Evolutionary conservation across 2,888 invertebrate species (phyloP).

Genomic region (Eupithecia exiguata): DNA sequence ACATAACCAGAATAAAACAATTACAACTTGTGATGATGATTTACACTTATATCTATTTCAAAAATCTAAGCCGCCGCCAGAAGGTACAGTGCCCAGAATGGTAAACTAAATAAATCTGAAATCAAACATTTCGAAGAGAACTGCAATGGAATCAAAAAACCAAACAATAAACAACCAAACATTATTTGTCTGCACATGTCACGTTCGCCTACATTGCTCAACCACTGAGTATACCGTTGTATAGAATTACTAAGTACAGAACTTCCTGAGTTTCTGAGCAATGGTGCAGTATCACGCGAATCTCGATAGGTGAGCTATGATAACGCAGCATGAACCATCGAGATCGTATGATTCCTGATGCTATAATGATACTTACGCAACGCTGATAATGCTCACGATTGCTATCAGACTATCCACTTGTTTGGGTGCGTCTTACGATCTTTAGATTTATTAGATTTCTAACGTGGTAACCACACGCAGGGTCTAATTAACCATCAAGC

Average conservation of each 20-base stretch:
- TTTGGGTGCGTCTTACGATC: slow-evolving; percentile 12
- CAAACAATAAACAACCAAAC: background rate
- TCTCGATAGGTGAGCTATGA: slow-evolving; percentile 41
- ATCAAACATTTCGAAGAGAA: too few relatives aligned
- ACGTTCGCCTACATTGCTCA: background rate
- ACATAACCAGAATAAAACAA: too few relatives aligned
- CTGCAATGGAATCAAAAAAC: background rate
- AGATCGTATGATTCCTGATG: slow-evolving; percentile 43
- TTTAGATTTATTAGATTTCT: slow-evolving; percentile 8
- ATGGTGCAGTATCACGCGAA: slow-evolving; percentile 43
- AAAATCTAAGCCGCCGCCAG: background rate
- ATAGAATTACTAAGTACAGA: slow-evolving; percentile 23
- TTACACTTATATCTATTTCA: too few relatives aligned
- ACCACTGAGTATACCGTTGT: background rate
- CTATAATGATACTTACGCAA: slow-evolving; percentile 40
- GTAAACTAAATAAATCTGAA: too few relatives aligned
- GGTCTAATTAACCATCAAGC: background rate
- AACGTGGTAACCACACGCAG: background rate
- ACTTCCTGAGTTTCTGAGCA: slow-evolving; percentile 44
- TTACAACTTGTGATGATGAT: too few relatives aligned
- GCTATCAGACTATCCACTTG: background rate
- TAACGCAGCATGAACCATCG: slow-evolving; percentile 34
- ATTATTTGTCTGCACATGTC: background rate
- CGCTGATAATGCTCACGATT: slow-evolving; percentile 32
- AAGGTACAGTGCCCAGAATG: too few relatives aligned